phyloP scores from a whole-genome alignment of 2,113 vertebrate species.

The Sterna hirundo region DNA sequence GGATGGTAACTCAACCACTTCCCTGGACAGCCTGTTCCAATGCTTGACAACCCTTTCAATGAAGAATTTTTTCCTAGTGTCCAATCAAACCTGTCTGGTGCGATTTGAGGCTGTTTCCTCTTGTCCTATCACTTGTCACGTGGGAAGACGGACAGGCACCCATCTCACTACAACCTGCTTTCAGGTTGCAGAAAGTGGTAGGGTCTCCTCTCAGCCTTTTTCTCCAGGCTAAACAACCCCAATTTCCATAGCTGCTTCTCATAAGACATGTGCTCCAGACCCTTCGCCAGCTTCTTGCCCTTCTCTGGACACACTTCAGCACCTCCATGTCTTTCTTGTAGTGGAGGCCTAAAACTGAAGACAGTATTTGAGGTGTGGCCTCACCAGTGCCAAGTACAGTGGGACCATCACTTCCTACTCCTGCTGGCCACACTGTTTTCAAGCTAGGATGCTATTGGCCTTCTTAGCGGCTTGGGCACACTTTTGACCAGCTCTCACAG shows the following conservation, averaged over 20 bases:
- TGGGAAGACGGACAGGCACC: neutral
- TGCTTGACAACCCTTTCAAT: accelerated
- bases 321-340: neutral
- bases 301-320: accelerated
- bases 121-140: neutral
- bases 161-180: accelerated
- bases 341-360: neutral
- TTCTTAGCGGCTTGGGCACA: neutral
- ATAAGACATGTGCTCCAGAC: neutral
- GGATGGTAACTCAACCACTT: neutral
- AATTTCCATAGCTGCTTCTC: neutral
- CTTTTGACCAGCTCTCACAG: accelerated
- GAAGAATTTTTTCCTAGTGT: neutral
- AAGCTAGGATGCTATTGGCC: accelerated
- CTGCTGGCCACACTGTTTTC: neutral
- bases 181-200: neutral
- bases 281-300: neutral
- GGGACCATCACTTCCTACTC: accelerated
- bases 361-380: accelerated
- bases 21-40: neutral
- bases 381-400: accelerated
- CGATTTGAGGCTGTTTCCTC: neutral
- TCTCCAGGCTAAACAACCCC: neutral
- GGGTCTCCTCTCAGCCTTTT: neutral
- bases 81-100: accelerated